Evolutionary conservation across 2,888 invertebrate genomes (phyloP), one percentile per base, ranked within the genome.

Genomic region (Tupiocoris notatus): DNA sequence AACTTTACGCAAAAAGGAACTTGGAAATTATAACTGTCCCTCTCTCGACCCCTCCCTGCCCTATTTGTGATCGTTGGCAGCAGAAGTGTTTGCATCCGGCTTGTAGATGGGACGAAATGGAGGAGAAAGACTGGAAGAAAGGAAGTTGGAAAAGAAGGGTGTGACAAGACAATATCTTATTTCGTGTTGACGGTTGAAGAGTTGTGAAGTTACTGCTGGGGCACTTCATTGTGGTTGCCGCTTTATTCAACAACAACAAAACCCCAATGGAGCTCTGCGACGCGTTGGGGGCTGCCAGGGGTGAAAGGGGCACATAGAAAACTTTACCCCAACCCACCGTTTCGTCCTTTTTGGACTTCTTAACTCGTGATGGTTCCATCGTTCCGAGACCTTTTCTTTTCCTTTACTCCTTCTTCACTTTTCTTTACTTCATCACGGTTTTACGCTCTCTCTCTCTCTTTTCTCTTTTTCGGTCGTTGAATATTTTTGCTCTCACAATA

Each of bases 221-320:
- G 73, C 73, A 61, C 65, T 75, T 75, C 75, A 75, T 75, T 75
- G 75, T 75, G 75, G 65, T 73, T 21, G 58, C 59, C 66, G 75
- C 75, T 75, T 75, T 75, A 75, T 75, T 75, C 75, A 75, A 75
- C 75, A 75, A 75, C 75, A 75, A 75, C 75, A 66, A 75, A 75
- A 75, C 75, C 75, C 75, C 75, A 75, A 75, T 66, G 75, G 66
- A 65, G 39, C 39, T 39, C 39, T 3, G 39, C 39, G 12, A 39
- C 39, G 39, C 39, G 39, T 7, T 12, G 3, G 39, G 39, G 39
- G 39, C 39, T 39, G 39, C 12, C 39, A 39, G 39, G 39, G 39
- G 39, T 39, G 39, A 39, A 39, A 39, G 22, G 75, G 65, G 65
- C 75, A 75, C 61, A 66, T 75, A 75, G 75, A 59, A 75, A 75